These are phyloP conservation scores for Eurosta solidaginis DNA, from an alignment of 1,140 invertebrate genomes.

Conservation along the genomic window DNA sequence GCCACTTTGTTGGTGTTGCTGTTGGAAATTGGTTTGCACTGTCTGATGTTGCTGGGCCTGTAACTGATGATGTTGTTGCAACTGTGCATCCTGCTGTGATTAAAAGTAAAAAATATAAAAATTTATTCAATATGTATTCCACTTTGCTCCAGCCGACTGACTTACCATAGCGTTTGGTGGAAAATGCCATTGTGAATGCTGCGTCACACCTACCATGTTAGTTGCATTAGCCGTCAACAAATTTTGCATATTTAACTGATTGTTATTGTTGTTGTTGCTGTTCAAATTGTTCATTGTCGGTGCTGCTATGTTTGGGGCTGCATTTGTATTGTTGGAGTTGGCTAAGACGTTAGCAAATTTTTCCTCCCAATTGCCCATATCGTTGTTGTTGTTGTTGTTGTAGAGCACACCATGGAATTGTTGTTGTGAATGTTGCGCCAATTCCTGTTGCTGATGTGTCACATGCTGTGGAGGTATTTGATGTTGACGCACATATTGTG, in stretches of 20 bases:
- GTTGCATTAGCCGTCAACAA: constrained; percentile 37
- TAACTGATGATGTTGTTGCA: constrained; percentile 37
- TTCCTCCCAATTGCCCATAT: constrained; percentile 46
- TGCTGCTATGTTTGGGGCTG: constrained; percentile 32
- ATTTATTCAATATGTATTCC: background rate
- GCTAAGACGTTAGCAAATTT: constrained; percentile 42
- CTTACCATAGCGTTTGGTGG: constrained; percentile 50
- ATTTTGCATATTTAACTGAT: constrained; percentile 55
- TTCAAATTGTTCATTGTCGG: constrained; percentile 46
- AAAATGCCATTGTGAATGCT: constrained; percentile 52
- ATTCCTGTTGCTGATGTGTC: constrained; percentile 21
- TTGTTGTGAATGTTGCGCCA: constrained; percentile 30
- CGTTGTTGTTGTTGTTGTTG: constrained; percentile 37
- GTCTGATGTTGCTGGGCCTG: constrained; percentile 20
- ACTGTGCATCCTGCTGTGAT: background rate
- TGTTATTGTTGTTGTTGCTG: constrained; percentile 47
- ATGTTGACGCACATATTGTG: constrained; percentile 33
- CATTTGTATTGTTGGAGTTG: background rate
- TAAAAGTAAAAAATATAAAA: background rate
- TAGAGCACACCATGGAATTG: constrained; percentile 46
- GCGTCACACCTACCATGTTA: background rate
- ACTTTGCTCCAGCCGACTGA: background rate
- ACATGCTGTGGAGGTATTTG: constrained; percentile 48
- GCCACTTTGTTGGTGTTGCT: constrained; percentile 35
- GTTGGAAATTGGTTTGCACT: background rate